A percentile compares a stretch with the other conserved stretches of the same genome.
phyloP scores from a whole-genome alignment of 2,888 invertebrate genomes.

The Mellilla xanthometata region DNA sequence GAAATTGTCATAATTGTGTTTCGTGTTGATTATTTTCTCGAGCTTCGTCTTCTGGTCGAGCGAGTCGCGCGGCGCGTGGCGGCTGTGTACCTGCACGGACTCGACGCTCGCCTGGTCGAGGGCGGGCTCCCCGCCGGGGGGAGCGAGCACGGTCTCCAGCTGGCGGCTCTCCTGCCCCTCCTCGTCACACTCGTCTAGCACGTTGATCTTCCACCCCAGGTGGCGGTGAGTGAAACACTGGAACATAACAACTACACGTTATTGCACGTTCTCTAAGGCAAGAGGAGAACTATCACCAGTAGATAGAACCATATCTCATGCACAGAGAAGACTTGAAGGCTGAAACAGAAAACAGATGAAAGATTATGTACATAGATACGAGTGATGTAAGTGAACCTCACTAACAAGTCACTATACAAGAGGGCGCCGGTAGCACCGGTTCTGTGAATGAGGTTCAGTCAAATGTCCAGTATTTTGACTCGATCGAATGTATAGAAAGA shows the following conservation, averaged over 20 bases:
- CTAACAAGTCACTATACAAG: not conserved
- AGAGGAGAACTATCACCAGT: conserved; percentile 49
- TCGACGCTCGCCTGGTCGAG: conserved; percentile 62
- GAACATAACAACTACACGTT: conserved; percentile 40
- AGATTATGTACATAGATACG: conserved; percentile 62
- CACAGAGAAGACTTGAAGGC: conserved; percentile 78
- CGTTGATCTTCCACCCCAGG: conserved; percentile 97
- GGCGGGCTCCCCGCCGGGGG: conserved; percentile 24
- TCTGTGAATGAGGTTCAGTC: conserved; percentile 14
- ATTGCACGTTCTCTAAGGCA: not conserved
- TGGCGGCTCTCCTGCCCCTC: conserved; percentile 80
- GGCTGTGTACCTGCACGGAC: conserved; percentile 86
- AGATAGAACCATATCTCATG: conserved; percentile 64
- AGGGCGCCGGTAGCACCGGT: not conserved
- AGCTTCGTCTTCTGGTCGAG: conserved; percentile 66
- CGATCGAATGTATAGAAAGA: not conserved
- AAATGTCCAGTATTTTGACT: conserved; percentile 24
- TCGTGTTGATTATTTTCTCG: conserved; percentile 74
- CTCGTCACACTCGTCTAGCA: conserved; percentile 90
- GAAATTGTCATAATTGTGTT: conserved; percentile 77
- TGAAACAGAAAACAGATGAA: conserved; percentile 80
- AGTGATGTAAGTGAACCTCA: not conserved
- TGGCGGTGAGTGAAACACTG: conserved; percentile 97
- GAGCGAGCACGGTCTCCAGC: conserved; percentile 53
- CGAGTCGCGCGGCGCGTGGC: conserved; percentile 84